These are phyloP conservation scores for Stenodera caucasica DNA, from an alignment of 2,888 invertebrate species.

Conservation along the genomic window DNA sequence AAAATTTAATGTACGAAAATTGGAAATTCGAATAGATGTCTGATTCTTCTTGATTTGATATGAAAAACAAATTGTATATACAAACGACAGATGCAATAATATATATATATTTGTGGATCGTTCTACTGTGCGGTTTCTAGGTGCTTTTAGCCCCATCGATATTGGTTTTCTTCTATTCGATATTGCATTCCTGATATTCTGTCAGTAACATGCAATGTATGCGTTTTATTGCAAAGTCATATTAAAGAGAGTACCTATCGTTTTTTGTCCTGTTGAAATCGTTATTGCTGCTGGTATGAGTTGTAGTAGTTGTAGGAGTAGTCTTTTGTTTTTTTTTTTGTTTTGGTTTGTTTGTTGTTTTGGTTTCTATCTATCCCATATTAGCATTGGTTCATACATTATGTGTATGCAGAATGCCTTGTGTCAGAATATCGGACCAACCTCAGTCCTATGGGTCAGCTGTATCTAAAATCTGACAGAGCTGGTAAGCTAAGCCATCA, in stretches of 20 bases:
- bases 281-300: neutral
- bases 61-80: no score
- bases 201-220: neutral
- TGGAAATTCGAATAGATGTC: no score
- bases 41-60: no score
- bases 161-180: neutral
- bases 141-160: neutral
- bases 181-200: neutral
- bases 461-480: constrained; percentile 81
- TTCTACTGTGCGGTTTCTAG: neutral
- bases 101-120: neutral
- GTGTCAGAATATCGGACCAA: constrained; percentile 77
- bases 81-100: neutral
- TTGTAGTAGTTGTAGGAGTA: neutral
- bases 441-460: constrained; percentile 78
- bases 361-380: constrained; percentile 10
- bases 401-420: constrained; percentile 53
- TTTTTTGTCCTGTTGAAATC: no score
- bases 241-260: neutral
- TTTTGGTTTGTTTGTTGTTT: neutral
- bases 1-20: no score
- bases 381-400: constrained; percentile 26
- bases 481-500: constrained; percentile 67
- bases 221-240: neutral
- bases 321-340: neutral